These are phyloP conservation scores for Bradypodion ventrale DNA, from an alignment of 2,797 vertebrate species.

Conservation along the genomic window DNA sequence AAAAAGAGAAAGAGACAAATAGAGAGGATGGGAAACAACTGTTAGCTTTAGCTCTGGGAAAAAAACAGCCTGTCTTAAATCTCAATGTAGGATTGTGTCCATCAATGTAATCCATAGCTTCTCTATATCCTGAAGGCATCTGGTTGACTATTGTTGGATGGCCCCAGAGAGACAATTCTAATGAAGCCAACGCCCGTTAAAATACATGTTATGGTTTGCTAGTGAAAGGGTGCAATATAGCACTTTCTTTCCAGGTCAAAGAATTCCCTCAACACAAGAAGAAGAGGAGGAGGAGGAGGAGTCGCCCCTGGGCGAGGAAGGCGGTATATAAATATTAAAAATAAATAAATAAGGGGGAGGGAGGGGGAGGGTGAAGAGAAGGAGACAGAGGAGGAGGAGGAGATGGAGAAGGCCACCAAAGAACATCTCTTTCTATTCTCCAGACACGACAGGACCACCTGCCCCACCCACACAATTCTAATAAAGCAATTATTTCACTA, in stretches of 20 bases:
- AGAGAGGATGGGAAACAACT: not conserved
- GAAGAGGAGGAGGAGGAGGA: too few relatives aligned
- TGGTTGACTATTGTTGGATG: too few relatives aligned
- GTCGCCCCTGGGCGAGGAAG: too few relatives aligned
- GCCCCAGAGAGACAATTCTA: not conserved
- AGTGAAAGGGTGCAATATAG: not conserved
- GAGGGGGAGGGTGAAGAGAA: too few relatives aligned
- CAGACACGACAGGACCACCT: not conserved
- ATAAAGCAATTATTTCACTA: not conserved
- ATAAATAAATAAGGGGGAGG: too few relatives aligned
- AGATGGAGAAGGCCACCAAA: too few relatives aligned
- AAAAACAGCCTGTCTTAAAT: not conserved
- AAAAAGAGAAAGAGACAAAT: not conserved
- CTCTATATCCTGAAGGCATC: not conserved
- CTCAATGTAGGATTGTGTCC: not conserved
- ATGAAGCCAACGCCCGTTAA: not conserved
- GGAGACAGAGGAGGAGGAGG: too few relatives aligned
- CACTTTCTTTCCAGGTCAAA: too few relatives aligned
- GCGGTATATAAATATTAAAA: too few relatives aligned
- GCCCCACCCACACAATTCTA: not conserved
- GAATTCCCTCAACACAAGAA: too few relatives aligned
- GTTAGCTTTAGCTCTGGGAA: not conserved
- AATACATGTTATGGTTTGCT: not conserved
- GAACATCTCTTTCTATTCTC: too few relatives aligned
- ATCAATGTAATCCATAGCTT: not conserved